phyloP scores from a whole-genome alignment of 2,888 invertebrate species.

The Lissocephala sabroskyi region DNA sequence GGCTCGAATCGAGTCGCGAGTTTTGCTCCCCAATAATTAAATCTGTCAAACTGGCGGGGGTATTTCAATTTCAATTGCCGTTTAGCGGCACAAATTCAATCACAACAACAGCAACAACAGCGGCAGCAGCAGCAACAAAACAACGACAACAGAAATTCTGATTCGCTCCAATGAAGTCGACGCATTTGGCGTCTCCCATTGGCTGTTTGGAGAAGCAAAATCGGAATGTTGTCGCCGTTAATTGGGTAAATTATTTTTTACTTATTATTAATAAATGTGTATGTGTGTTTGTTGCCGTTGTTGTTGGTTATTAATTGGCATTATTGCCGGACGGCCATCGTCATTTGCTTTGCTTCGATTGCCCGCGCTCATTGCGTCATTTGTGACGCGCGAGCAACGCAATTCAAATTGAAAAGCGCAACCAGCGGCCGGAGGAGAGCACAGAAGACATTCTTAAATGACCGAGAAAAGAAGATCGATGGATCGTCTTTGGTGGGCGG shows the following conservation, averaged over 20 bases:
- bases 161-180: too few relatives aligned
- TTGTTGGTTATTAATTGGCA: slow-evolving; percentile 56
- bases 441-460: slow-evolving; percentile 4
- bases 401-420: slow-evolving; percentile 15
- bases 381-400: slow-evolving; percentile 36
- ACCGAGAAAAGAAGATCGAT: not conserved
- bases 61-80: slow-evolving; percentile 34
- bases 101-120: slow-evolving; percentile 5
- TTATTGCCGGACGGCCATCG: slow-evolving; percentile 37
- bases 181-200: not conserved
- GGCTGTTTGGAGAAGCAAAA: slow-evolving; percentile 12
- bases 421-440: not conserved
- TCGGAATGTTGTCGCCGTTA: slow-evolving; percentile 54
- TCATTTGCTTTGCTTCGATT: slow-evolving; percentile 7
- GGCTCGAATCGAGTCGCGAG: too few relatives aligned
- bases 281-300: too few relatives aligned
- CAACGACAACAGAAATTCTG: too few relatives aligned
- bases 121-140: too few relatives aligned
- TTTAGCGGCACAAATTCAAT: slow-evolving; percentile 10
- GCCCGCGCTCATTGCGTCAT: slow-evolving; percentile 42
- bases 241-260: slow-evolving; percentile 57
- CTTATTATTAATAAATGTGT: slow-evolving; percentile 62
- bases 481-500: too few relatives aligned
- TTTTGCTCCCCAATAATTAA: slow-evolving; percentile 41
- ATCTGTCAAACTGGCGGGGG: slow-evolving; percentile 44